These are phyloP conservation scores for Ivindomyrus marchei DNA, from an alignment of 2,113 vertebrate genomes.

Conservation along the genomic window DNA sequence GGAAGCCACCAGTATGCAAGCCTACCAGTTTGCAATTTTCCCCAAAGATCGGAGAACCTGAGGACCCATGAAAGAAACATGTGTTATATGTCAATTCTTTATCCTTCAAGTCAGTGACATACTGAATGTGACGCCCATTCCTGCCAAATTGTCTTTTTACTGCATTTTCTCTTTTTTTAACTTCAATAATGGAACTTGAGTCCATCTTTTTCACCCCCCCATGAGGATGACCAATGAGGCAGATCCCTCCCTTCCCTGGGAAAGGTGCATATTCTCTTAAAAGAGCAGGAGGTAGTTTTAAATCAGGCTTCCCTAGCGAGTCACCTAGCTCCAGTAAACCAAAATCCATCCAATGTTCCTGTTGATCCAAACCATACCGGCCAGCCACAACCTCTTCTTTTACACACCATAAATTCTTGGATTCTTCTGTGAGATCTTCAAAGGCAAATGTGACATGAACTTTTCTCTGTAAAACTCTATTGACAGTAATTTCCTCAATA, in stretches of 20 bases:
- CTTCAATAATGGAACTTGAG: conserved; percentile 34
- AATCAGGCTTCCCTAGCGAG: not conserved
- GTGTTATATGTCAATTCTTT: conserved; percentile 12
- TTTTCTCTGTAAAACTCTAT: no score
- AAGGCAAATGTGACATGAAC: not conserved
- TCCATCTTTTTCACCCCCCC: conserved; percentile 39
- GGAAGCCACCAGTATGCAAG: conserved; percentile 30
- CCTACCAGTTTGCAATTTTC: conserved; percentile 23
- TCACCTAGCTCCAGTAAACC: conserved; percentile 28
- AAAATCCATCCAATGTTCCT: conserved; percentile 22
- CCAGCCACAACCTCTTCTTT: not conserved
- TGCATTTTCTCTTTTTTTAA: fast-evolving
- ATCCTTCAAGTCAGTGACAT: not conserved
- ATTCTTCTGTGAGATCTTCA: not conserved
- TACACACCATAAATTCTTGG: not conserved
- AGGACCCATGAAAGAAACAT: conserved; percentile 33
- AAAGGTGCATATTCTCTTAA: not conserved
- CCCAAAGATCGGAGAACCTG: conserved; percentile 37
- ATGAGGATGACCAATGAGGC: conserved; percentile 46
- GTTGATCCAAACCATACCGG: fast-evolving
- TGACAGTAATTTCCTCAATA: not conserved
- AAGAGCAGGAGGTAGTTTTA: not conserved
- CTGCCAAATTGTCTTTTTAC: not conserved
- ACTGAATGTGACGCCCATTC: not conserved
- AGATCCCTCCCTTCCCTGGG: conserved; percentile 25